Evolutionary conservation across 2,797 vertebrate genomes (phyloP), one percentile per base, ranked within the genome.

Genomic region (Enteromius thamalakanensis): DNA sequence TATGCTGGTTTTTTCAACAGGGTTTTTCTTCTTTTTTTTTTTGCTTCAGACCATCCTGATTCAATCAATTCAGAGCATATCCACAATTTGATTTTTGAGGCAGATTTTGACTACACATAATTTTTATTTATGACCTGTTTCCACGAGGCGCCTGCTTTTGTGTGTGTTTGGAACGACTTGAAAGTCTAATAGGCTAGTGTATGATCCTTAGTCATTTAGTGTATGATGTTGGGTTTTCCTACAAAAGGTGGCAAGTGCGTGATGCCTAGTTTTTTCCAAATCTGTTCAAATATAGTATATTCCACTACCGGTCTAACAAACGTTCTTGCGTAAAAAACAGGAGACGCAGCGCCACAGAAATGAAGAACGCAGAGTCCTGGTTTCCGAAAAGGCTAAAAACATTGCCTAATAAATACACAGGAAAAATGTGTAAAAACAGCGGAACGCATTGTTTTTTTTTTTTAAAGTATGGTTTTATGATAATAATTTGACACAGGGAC

Each of bases 401-500:
- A 2, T 29, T 1, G 60, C 12, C 14, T 29, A 62, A 29, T 64
- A 6, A 64, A 29, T 29, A 34, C 47, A 32, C 0, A 3, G 26
- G 11, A 74, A 19, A 53, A 53, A 34, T 0, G n/a, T 37, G 19
- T 14, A n/a, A 42, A 42, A 40, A 12, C 29, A 55, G 70, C 4
- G 3, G 29, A 49, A 72, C 19, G 5, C 21, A 10, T 72, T 32
- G 26, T 11, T 40, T 17, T 51, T 51, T 17, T 51, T 51, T 19
- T 1, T 32, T 0, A 14, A 71, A 12, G 45, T 81, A 34, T 60
- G 68, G 51, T 74, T 40, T 72, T 67, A 64, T 19, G 4, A 81
- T 75, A 6, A 65, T 62, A 67, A 81, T 37, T 81, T 82, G n/a
- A 51, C 29, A 65, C 17, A 1, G n/a, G 55, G 60, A 75, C 15